Evolutionary conservation across 2,113 vertebrate species (phyloP).

Genomic region (Cyprinodon tularosa): DNA sequence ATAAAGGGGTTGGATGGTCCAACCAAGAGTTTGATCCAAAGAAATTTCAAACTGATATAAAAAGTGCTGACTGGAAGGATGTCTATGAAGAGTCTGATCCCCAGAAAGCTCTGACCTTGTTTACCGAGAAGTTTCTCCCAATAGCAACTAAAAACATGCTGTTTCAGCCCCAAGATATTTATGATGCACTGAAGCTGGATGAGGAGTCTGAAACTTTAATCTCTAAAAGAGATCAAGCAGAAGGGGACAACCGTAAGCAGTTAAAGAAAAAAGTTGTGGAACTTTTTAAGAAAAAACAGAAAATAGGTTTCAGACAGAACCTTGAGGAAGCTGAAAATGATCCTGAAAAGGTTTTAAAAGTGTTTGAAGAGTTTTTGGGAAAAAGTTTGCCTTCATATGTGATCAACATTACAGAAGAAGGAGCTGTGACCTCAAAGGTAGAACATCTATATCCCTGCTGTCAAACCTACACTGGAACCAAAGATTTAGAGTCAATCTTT

Average conservation of each 20-base stretch:
- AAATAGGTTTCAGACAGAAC: not conserved
- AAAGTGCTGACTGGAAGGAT: too few species aligned
- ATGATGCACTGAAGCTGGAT: not conserved
- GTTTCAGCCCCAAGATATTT: not conserved
- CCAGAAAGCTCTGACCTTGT: not conserved
- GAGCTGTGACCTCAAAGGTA: too few species aligned
- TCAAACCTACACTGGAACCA: not conserved
- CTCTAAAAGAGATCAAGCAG: too few species aligned
- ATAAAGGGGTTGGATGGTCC: not conserved
- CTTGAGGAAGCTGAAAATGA: not conserved
- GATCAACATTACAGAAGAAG: not conserved
- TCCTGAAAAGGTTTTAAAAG: too few species aligned
- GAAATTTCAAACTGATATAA: fast-evolving
- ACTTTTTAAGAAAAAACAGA: not conserved
- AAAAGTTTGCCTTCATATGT: not conserved
- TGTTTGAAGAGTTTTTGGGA: not conserved
- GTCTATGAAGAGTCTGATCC: not conserved
- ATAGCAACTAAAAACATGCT: not conserved
- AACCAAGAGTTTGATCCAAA: fast-evolving
- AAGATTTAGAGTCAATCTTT: fast-evolving
- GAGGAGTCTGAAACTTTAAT: not conserved
- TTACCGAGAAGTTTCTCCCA: not conserved
- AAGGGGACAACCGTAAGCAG: too few species aligned
- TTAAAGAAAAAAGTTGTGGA: not conserved
- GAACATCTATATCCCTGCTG: too few species aligned